Conservation (phyloP, 23 tunicate species). For the Styela clava region DNA sequence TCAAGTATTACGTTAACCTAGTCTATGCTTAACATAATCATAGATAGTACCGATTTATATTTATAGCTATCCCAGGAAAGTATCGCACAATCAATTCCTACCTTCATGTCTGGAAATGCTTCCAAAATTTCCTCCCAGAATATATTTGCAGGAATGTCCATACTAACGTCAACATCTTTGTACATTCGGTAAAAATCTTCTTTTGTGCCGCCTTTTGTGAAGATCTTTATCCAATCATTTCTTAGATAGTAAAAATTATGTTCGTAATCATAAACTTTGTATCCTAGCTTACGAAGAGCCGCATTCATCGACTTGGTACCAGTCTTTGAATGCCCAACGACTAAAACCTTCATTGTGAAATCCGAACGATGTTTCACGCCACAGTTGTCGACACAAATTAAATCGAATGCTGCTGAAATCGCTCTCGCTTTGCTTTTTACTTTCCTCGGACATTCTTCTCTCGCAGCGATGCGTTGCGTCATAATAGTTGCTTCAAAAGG, state of each 20-base stretch:
- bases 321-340: constrained; percentile 18
- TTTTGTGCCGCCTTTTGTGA: constrained; percentile 24
- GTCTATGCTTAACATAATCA: too few relatives aligned
- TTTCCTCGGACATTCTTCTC: too few relatives aligned
- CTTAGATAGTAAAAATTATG: constrained; percentile 29
- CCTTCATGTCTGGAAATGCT: constrained; percentile 27
- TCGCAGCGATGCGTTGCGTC: too few relatives aligned
- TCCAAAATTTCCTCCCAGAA: constrained; percentile 32
- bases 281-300: constrained; percentile 13
- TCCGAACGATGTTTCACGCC: too few relatives aligned
- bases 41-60: too few relatives aligned
- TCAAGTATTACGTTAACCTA: too few relatives aligned
- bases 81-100: not conserved
- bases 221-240: constrained; percentile 28
- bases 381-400: too few relatives aligned
- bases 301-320: constrained; percentile 24
- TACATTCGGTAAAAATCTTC: constrained; percentile 27
- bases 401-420: too few relatives aligned
- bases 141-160: constrained; percentile 18
- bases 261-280: constrained; percentile 22
- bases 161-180: constrained; percentile 24
- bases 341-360: constrained; percentile 13
- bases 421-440: too few relatives aligned
- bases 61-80: too few relatives aligned
- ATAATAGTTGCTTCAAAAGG: too few relatives aligned